Base-by-base conservation (phyloP, 2,113 vertebrate genomes). In the Engystomops pustulosus region DNA sequence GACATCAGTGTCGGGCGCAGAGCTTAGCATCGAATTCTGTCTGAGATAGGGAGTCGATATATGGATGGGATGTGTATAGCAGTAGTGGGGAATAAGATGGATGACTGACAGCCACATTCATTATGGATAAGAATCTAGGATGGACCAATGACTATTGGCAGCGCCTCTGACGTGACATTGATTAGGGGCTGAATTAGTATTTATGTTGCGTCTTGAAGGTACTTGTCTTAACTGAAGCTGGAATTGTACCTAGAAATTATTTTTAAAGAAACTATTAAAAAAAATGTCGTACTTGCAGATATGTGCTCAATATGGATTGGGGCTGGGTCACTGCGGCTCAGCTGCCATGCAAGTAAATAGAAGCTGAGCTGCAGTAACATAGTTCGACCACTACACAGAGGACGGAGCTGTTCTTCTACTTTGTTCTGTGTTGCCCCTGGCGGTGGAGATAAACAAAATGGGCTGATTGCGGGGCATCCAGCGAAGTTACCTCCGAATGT, bases 11-110 rank as follows among this genome's bases (percentile, higher is more conserved):
- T 23, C 51, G 23, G 12, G 34, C n/a, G 32, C 15, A 77, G 32
- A 58, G 74, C 49, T 77, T 77, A 77, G 74, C 74, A 38, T 77
- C 15, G 74, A 77, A 58, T 49, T 23, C 30, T 34, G 71, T 30
- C 10, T 18, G 32, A 58, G 30, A 77, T 51, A n/a, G 74, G 32
- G 23, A 55, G 51, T 77, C 74, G 38, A 55, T 55, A 58, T 77
- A 77, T 77, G 14, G 74, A 58, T 11, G 36, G 49, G 17, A 17
- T 7, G 51, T 20, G 34, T 38, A 53, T 14, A 36, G 72, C 17
- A 20, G 32, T n/a, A 4, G 15, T 15, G 49, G 30, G 17, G 34
- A 38, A 8, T 6, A 77, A 38, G 74, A 58, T 34, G 25, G 47
- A 51, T 76, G 72, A 53, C 72, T 51, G 72, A 76, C 72, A 53